Base-by-base conservation (phyloP, 2,888 invertebrate species). In the Spatulosminthurus flaviceps region DNA sequence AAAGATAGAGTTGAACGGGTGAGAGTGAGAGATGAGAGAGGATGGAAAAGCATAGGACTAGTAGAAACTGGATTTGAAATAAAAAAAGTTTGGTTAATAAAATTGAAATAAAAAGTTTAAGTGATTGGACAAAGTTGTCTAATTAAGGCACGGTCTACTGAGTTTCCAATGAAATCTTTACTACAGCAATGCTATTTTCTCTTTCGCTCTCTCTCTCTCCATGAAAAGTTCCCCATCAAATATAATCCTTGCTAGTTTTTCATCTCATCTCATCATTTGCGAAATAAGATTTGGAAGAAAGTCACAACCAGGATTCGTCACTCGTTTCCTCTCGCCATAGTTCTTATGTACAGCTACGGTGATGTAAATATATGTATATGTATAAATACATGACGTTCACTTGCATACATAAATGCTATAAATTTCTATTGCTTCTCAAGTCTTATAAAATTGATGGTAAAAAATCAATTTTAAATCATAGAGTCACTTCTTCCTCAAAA, bases 41-140 rank as follows among this genome's bases (percentile, higher is more conserved):
- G 22, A n/a, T n/a, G 9, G 61, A n/a, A n/a, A n/a, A n/a, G n/a
- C n/a, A n/a, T n/a, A n/a, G n/a, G n/a, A n/a, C n/a, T n/a, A n/a
- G n/a, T n/a, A n/a, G n/a, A n/a, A n/a, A 21, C 19, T 13, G 64
- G 64, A 64, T 64, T 22, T 26, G 64, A 64, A 22, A 64, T 60
- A 64, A 64, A 64, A 64, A 24, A 64, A 64, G 64, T 64, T 64
- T 24, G 22, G 64, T 64, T 64, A 22, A 64, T 64, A 64, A 64
- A 64, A 64, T 64, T 64, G 64, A 64, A 64, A 64, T 64, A 64
- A 64, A 64, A 64, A 64, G 64, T 64, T 64, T 64, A 64, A 64
- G 64, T 64, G 64, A 64, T 64, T 64, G 64, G 64, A 64, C 64
- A 64, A 64, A 64, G 64, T 64, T 64, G 64, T 64, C 64, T 64